Base-by-base conservation (phyloP, 1,140 invertebrate genomes). In the Bombus waltoni region DNA sequence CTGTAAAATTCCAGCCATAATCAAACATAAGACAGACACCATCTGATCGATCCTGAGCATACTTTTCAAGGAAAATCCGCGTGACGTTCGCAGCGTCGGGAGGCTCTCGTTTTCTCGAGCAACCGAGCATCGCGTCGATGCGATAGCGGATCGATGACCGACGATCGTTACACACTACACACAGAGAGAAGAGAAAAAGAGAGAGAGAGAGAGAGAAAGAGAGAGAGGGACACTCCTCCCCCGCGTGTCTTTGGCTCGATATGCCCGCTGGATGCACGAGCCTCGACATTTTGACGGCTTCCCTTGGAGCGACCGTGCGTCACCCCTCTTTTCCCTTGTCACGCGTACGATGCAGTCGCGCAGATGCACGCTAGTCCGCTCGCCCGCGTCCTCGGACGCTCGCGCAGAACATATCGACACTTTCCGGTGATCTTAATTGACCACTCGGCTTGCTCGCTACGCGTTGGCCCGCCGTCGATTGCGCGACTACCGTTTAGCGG, bases 251-350 rank as follows among this genome's bases (percentile, higher is more conserved):
- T 90, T 88, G 87, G 87, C 88, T 89, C 89, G 83, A 85, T 81
- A 88, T 88, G 84, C 86, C 78, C 68, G 85, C 80, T 90, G 77
- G 76, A 87, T 77, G 88, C 87, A 88, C 47, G 80, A 78, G 82
- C 87, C 83, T 91, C 90, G 90, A 91, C 89, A 92, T 92, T 91
- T 88, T 91, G 86, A 90, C 86, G 87, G 88, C 88, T 91, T 91
- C 90, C 88, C 90, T 89, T 76, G 86, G 66, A 76, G 89, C 86
- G 83, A 86, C 88, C 82, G 87, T 83, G 86, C 86, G 81, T 71
- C 73, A 28, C 81, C 83, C 74, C 73, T 81, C 76, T 72, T 70
- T 40, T 74, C n/a, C 53, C 71, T 28, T 38, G 62, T 53, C 68
- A 66, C 74, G 81, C 81, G 75, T 77, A 76, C 80, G 85, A 85